Evolutionary conservation across 2,113 vertebrate genomes (phyloP).

Genomic region (Pachyramphus minor): DNA sequence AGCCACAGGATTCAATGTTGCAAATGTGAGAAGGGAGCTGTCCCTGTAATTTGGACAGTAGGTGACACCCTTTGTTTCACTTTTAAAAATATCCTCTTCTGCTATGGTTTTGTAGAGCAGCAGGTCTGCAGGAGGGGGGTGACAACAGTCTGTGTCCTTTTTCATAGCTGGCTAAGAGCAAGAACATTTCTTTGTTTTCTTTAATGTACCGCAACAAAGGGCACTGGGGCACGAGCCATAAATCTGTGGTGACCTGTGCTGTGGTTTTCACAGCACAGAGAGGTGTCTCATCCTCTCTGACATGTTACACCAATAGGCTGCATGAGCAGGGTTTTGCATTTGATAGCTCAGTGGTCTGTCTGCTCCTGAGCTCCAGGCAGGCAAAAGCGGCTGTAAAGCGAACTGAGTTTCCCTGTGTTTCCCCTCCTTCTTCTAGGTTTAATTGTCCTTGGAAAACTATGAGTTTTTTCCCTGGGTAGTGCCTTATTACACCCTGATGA

Average conservation of each 20-base stretch:
- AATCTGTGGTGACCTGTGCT: not conserved
- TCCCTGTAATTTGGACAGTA: not conserved
- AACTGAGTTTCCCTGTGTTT: not conserved
- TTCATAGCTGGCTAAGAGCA: not conserved
- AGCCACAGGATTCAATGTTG: fast-evolving
- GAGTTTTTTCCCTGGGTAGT: not conserved
- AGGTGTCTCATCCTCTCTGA: fast-evolving
- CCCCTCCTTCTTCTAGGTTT: not conserved
- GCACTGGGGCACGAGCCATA: fast-evolving
- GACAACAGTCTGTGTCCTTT: not conserved
- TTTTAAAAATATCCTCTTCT: not conserved
- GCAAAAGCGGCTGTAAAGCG: not conserved
- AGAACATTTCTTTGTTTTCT: not conserved
- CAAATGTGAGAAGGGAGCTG: fast-evolving
- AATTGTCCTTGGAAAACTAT: not conserved
- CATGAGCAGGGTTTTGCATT: not conserved
- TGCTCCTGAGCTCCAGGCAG: not conserved
- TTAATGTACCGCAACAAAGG: fast-evolving
- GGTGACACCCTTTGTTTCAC: constrained; percentile 38
- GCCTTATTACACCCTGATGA: not conserved
- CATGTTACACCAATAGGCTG: not conserved
- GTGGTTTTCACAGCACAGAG: fast-evolving
- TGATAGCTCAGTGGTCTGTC: not conserved
- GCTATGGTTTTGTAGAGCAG: not conserved
- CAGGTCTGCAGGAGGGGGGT: not conserved